A percentile compares a stretch with the other conserved stretches of the same genome.
Conservation (phyloP, 35 echinoderm and acorn worm genomes). For the Ptychodera flava region DNA sequence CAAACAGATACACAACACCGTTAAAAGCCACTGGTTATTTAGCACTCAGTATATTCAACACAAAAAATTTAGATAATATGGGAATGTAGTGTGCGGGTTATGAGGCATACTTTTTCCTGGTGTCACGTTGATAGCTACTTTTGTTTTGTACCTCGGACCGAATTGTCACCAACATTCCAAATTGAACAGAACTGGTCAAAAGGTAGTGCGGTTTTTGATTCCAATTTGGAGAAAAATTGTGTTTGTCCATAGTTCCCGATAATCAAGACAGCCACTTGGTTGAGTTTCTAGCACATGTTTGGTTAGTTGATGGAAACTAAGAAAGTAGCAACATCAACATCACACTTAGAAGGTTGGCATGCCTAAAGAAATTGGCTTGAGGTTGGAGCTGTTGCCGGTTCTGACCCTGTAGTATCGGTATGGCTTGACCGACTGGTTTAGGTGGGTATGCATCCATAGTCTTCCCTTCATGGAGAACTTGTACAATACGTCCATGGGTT, state of each 20-base stretch:
- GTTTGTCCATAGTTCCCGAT: neutral
- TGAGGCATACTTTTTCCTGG: neutral
- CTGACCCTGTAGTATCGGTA: neutral
- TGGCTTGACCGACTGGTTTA: neutral
- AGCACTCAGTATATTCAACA: neutral
- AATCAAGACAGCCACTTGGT: neutral
- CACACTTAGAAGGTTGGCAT: neutral
- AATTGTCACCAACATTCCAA: neutral
- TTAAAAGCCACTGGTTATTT: neutral
- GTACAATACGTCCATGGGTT: neutral
- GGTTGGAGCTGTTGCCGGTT: neutral
- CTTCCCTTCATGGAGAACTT: neutral
- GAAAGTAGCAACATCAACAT: slow-evolving; percentile 1
- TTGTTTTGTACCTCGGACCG: neutral
- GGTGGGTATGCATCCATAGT: neutral
- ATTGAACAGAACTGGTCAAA: too few species aligned
- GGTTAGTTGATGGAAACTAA: slow-evolving; percentile 1
- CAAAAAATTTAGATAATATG: neutral
- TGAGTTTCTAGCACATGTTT: neutral
- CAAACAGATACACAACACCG: neutral
- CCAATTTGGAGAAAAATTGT: too few species aligned
- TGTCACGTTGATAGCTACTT: neutral
- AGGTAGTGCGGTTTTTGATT: too few species aligned
- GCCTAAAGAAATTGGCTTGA: neutral
- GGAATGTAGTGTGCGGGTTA: neutral